Evolutionary conservation across 2,113 vertebrate species (phyloP), one percentile per base, ranked within the genome.

Genomic region (Actenoides hombroni): DNA sequence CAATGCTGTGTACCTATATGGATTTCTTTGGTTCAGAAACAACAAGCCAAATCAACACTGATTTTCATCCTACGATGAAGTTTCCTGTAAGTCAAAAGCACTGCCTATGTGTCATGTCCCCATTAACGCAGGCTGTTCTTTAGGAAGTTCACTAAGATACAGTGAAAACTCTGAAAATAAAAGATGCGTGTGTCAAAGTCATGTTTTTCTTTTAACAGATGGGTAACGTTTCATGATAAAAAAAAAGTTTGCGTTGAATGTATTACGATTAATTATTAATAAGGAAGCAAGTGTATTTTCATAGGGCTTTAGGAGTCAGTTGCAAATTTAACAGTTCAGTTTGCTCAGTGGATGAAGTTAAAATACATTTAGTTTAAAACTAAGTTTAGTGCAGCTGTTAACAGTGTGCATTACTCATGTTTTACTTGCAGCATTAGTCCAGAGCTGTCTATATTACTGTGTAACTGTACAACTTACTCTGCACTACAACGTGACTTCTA

Each of bases 221-320:
- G 98, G 97, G 60, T 92, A 96, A 92, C 89, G 94, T 82, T 95
- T 93, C 88, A 85, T 56, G 93, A 92, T 90, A 94, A 94, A 93
- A 92, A 28, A 28, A 46, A 90, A 91, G 90, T 97, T 97, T 98
- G 93, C 94, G 67, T 49, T 97, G 91, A 96, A 95, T 93, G 89
- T 94, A 93, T 94, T 95, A 94, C 82, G 97, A 97, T 98, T 98
- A 98, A 98, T 97, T 97, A 98, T 98, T 98, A 98, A 98, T 98
- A 97, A 97, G 95, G 96, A 98, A 98, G 91, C 74, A 86, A 90
- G 92, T 93, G 76, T 86, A 96, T 92, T 97, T 97, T 97, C 81
- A 95, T 83, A 95, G 89, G 91, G 78, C 85, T 97, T 92, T 94
- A 94, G 88, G 94, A 97, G 85, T 97, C 91, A 97, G 86, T 42